Conservation (phyloP, 2,113 vertebrate species). For the Ornithorhynchus anatinus region DNA sequence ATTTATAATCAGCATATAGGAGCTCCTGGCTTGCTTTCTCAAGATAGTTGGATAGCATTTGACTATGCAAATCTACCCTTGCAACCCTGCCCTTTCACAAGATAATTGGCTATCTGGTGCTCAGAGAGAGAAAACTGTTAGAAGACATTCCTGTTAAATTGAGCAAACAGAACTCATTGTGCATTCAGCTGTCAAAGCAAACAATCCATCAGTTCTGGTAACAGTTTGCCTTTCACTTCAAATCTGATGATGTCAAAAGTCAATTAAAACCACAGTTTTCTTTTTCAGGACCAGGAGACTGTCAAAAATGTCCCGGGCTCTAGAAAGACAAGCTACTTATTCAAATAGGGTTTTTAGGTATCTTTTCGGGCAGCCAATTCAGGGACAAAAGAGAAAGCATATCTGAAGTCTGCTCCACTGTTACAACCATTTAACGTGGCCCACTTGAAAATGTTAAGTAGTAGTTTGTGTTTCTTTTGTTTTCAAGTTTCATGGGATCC, state of each 20-base stretch:
- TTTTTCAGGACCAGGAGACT: too few relatives aligned
- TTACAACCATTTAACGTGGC: neutral
- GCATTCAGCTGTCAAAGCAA: slow-evolving; percentile 5
- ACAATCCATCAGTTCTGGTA: neutral
- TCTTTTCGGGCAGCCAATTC: too few relatives aligned
- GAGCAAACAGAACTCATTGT: neutral
- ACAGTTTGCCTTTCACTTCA: neutral
- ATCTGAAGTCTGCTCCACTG: neutral
- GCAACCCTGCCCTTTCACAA: too few relatives aligned
- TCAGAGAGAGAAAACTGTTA: neutral
- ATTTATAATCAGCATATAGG: slow-evolving; percentile 4
- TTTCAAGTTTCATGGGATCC: neutral
- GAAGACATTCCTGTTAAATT: neutral
- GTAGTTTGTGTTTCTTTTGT: neutral
- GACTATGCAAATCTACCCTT: neutral
- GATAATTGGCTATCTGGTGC: neutral
- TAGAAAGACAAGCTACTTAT: neutral
- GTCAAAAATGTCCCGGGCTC: neutral
- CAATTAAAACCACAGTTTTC: neutral
- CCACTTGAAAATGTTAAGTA: neutral
- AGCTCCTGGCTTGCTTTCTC: neutral
- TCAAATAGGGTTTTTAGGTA: neutral
- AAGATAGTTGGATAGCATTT: neutral
- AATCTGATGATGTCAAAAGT: slow-evolving; percentile 4
- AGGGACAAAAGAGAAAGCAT: neutral